phyloP scores from a whole-genome alignment of 2,113 vertebrate genomes.

The Hepsetus odoe region DNA sequence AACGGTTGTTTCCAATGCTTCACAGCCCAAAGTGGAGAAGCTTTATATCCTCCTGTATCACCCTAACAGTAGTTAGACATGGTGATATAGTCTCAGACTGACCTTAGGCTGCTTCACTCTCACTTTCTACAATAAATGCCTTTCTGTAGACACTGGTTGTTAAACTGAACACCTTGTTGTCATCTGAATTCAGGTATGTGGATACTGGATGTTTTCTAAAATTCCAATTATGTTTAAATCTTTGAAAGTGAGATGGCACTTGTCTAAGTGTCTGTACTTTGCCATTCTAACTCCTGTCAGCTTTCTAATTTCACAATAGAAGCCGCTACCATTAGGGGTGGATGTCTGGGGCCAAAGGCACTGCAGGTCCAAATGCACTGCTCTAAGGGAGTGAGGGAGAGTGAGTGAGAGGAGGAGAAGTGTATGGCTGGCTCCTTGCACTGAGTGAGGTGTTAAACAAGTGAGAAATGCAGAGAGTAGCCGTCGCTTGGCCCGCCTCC shows the following conservation, averaged over 20 bases:
- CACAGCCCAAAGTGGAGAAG: too few species aligned
- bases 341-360: slow-evolving; percentile 42
- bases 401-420: slow-evolving; percentile 32
- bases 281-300: neutral
- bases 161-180: too few species aligned
- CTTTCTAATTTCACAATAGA: slow-evolving; percentile 39
- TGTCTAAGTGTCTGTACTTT: neutral
- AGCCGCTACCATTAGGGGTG: slow-evolving; percentile 29
- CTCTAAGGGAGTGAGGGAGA: slow-evolving; percentile 31
- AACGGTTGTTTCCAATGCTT: too few species aligned
- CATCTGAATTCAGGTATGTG: too few species aligned
- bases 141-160: too few species aligned
- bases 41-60: too few species aligned
- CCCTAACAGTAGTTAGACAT: too few species aligned
- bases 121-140: too few species aligned
- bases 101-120: too few species aligned
- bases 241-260: neutral
- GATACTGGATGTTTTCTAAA: too few species aligned
- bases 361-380: slow-evolving; percentile 39
- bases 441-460: slow-evolving; percentile 59
- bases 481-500: slow-evolving; percentile 53
- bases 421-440: slow-evolving; percentile 45
- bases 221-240: too few species aligned
- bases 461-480: slow-evolving; percentile 56
- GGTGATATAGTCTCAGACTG: too few species aligned